Percentiles rank a stretch among this genome's conserved stretches.
Conservation (phyloP, 1,140 invertebrate species). For the Lordiphosa clarofinis region DNA sequence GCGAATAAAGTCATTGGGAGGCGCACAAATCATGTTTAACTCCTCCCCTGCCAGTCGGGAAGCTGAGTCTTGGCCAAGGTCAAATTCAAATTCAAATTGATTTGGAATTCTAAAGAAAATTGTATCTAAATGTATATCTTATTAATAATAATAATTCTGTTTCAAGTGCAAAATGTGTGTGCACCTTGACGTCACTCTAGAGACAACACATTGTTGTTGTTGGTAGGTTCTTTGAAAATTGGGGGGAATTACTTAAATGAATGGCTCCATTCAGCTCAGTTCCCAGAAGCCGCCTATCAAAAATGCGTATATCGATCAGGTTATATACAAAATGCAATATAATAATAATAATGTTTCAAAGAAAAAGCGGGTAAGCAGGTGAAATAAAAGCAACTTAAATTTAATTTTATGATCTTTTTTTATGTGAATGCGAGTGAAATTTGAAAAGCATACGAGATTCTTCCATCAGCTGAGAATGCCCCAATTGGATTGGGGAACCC, state of each 20-base stretch:
- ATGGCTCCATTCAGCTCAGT: neutral
- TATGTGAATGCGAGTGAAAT: no score
- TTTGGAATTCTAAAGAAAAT: conserved; percentile 5
- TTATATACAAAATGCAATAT: no score
- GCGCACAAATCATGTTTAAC: conserved; percentile 49
- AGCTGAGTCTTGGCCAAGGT: conserved; percentile 23
- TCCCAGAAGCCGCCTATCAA: no score
- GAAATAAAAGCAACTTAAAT: no score
- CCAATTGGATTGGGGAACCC: no score
- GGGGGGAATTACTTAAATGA: neutral
- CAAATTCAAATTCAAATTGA: conserved; percentile 19
- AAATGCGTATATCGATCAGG: no score
- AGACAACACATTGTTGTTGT: neutral
- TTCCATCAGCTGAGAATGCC: no score
- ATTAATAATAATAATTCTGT: conserved; percentile 6
- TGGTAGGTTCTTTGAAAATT: neutral
- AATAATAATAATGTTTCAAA: no score
- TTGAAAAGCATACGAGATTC: no score
- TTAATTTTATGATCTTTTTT: no score
- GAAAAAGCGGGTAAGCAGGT: no score
- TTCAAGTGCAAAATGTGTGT: neutral
- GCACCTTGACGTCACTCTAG: conserved; percentile 1
- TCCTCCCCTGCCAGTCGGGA: conserved; percentile 29
- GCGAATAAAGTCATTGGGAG: conserved; percentile 12
- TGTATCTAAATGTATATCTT: neutral